Percentiles rank a stretch among this genome's conserved stretches.
Evolutionary conservation across 2,113 vertebrate genomes (phyloP).

Genomic region (Pontoporia blainvillei): DNA sequence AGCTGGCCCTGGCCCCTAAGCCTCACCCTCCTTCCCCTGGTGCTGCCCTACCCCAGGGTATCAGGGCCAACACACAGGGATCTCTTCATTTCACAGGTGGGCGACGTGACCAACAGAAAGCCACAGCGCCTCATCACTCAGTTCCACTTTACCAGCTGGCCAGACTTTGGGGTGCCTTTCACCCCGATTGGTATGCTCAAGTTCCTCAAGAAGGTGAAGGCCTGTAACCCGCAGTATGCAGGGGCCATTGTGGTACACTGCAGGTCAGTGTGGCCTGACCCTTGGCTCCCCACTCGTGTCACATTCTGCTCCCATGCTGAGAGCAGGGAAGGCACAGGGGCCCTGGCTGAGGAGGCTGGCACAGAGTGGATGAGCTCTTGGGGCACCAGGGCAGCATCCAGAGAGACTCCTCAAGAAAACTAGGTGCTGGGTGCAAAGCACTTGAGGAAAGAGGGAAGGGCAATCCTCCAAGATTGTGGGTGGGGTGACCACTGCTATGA

Average conservation of each 20-base stretch:
- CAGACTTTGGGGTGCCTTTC: constrained; percentile 97
- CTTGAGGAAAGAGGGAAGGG: background rate
- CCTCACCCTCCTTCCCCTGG: background rate
- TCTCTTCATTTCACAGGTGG: constrained; percentile 84
- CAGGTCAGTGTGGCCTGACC: constrained; percentile 84
- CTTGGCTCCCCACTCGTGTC: background rate
- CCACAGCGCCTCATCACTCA: constrained; percentile 96
- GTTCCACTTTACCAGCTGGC: constrained; percentile 99
- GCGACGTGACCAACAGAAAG: constrained; percentile 95
- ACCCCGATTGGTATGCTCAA: constrained; percentile 99
- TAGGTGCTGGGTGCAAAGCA: background rate
- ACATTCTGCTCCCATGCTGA: background rate
- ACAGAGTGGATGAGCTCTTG: background rate
- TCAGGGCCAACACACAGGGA: background rate
- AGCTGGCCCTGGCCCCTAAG: background rate
- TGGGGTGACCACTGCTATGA: background rate
- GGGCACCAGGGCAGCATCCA: background rate
- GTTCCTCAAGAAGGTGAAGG: constrained; percentile 98
- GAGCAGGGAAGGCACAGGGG: background rate
- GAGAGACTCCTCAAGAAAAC: background rate
- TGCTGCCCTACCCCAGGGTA: background rate
- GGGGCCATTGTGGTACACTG: constrained; percentile 98
- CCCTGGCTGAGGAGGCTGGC: background rate
- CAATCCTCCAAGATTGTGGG: background rate
- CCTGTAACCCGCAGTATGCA: constrained; percentile 93